Base-by-base conservation (phyloP, 2,113 vertebrate genomes). In the Pleuronectes platessa region DNA sequence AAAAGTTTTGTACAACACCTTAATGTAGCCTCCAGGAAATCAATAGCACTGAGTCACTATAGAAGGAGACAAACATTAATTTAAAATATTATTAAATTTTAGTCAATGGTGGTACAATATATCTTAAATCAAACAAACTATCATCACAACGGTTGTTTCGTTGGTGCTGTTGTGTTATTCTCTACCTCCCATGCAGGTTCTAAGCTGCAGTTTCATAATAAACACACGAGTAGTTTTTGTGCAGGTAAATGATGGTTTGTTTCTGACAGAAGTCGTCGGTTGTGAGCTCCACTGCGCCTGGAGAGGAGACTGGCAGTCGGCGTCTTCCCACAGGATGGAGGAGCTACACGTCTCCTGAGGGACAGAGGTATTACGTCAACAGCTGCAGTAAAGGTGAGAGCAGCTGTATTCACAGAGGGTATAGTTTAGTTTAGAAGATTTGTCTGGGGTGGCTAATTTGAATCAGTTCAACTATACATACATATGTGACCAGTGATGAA, bases 301-400 rank as follows among this genome's bases (percentile, higher is more conserved):
- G 24, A 42, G 72, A 89, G 61, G 84, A 82, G 67, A 51, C 67
- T 0, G 68, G 85, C 24, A 18, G 35, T 9, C 66, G 0, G 9
- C 60, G 74, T 55, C 86, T 90, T 42, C 84, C 86, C 4, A 71
- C 45, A 2, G 89, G 87, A 47, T 92, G 90, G 90, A 93, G 73
- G 49, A 84, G 88, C 82, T 88, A 88, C 89, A 86, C 26, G 0
- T 92, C 89, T 53, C 85, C 89, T 2, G 88, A 92, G 60, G 91
- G 87, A 15, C 77, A 42, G n/a, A 51, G 63, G 15, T 89, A 90
- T 37, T 88, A 89, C 42, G 85, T 88, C 84, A 91, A 90, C 84
- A 75, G 76, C 68, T 81, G 31, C 85, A 92, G 86, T 55, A 88
- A 88, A 89, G 92, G 92, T 93, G 71, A 77, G 72, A 20, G 15